Evolutionary conservation across 2,888 invertebrate species (phyloP).

Genomic region (Himalopsyche tibetana): DNA sequence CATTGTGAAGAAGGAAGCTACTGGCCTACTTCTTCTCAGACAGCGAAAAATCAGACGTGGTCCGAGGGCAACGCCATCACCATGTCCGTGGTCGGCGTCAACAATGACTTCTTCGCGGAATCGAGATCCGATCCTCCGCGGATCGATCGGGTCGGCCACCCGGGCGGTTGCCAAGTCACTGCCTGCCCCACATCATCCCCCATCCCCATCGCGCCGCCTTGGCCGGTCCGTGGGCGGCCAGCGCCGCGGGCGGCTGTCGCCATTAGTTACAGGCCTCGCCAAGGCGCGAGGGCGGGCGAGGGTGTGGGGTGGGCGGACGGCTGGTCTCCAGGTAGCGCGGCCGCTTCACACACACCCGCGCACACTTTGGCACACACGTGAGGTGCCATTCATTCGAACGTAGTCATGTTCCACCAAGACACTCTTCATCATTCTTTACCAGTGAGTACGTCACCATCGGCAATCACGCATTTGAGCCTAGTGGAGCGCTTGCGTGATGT

Average conservation of each 20-base stretch:
- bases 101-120: slow-evolving; percentile 35
- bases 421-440: no score
- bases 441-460: no score
- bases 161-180: slow-evolving; percentile 40
- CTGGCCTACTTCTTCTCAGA: no score
- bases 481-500: no score
- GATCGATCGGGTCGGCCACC: slow-evolving; percentile 37
- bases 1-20: no score
- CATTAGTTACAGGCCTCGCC: slow-evolving; percentile 63
- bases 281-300: slow-evolving; percentile 49
- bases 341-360: slow-evolving; percentile 60
- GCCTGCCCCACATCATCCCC: not conserved
- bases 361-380: slow-evolving; percentile 48
- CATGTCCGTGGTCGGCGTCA: slow-evolving; percentile 27
- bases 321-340: slow-evolving; percentile 55
- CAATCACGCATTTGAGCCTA: no score
- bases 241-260: slow-evolving; percentile 64
- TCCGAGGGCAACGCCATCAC: not conserved
- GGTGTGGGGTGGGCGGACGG: slow-evolving; percentile 49
- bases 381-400: not conserved
- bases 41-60: no score
- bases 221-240: slow-evolving; percentile 56
- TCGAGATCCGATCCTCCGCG: slow-evolving; percentile 22
- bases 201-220: slow-evolving; percentile 43
- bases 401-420: not conserved